Evolutionary conservation across 2,888 invertebrate genomes (phyloP).

Genomic region (Dyspetes luteomarginatus): DNA sequence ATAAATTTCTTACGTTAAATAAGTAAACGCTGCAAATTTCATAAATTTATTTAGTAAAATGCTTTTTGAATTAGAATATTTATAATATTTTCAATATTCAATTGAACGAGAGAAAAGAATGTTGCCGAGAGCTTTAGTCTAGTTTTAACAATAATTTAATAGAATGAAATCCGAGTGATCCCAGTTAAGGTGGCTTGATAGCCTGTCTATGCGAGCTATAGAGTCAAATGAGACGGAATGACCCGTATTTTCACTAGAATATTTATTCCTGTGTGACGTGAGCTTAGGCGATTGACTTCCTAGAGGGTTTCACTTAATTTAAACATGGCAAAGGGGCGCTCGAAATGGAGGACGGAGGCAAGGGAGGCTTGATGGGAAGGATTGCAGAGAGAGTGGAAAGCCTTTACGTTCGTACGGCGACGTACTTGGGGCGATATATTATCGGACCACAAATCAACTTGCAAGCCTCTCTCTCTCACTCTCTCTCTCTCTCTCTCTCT

Average conservation of each 20-base stretch:
- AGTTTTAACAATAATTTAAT: background rate
- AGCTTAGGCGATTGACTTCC: slow-evolving; percentile 59
- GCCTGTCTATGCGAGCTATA: background rate
- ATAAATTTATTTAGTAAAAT: no score
- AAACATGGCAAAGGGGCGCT: slow-evolving; percentile 32
- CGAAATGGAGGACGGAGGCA: background rate
- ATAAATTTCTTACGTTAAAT: no score
- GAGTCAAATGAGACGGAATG: slow-evolving; percentile 7
- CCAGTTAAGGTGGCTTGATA: background rate
- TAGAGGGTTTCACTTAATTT: slow-evolving; percentile 60
- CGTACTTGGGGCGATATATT: slow-evolving; percentile 56
- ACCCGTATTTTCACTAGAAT: no score
- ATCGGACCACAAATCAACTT: slow-evolving; percentile 60
- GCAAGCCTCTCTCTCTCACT: slow-evolving; percentile 44
- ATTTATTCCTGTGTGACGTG: slow-evolving; percentile 16
- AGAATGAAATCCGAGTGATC: background rate
- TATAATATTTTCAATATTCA: background rate
- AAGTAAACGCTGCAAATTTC: no score
- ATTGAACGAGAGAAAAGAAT: background rate
- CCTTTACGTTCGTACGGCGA: slow-evolving; percentile 43
- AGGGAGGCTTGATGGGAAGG: slow-evolving; percentile 3
- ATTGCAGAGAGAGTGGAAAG: background rate
- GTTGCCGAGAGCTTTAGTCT: background rate
- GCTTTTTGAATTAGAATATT: no score
- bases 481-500: slow-evolving; percentile 23